phyloP scores from a whole-genome alignment of 2,113 vertebrate species.

The Alethe castanea region DNA sequence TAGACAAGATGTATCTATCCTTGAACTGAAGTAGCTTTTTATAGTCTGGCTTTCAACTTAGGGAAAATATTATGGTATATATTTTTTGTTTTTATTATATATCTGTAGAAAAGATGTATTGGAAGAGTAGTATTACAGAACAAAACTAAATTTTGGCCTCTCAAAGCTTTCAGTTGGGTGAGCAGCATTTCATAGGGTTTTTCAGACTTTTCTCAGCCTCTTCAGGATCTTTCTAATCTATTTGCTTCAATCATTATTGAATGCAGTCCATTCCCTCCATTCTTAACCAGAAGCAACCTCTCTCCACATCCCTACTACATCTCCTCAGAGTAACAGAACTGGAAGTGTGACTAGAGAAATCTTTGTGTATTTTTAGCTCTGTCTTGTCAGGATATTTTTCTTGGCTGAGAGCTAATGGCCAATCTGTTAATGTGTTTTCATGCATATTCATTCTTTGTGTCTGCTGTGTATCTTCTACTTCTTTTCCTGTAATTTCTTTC shows the following conservation, averaged over 20 bases:
- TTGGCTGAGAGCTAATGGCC: neutral
- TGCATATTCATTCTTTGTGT: neutral
- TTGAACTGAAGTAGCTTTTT: neutral
- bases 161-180: neutral
- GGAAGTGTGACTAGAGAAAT: neutral
- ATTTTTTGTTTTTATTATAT: neutral
- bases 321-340: neutral
- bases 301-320: neutral
- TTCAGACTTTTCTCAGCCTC: neutral
- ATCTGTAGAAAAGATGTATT: neutral
- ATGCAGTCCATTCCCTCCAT: neutral
- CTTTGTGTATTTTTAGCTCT: constrained; percentile 31
- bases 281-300: neutral
- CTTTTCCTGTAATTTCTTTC: neutral
- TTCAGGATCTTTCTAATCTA: neutral
- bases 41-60: neutral
- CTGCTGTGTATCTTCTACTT: neutral
- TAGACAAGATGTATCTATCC: neutral
- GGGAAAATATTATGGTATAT: neutral
- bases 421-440: constrained; percentile 23
- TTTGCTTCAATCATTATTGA: neutral
- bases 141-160: neutral
- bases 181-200: neutral
- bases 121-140: neutral
- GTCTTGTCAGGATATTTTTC: constrained; percentile 3